phyloP scores from a whole-genome alignment of 2,888 invertebrate species.

The Drosophila seclusa region DNA sequence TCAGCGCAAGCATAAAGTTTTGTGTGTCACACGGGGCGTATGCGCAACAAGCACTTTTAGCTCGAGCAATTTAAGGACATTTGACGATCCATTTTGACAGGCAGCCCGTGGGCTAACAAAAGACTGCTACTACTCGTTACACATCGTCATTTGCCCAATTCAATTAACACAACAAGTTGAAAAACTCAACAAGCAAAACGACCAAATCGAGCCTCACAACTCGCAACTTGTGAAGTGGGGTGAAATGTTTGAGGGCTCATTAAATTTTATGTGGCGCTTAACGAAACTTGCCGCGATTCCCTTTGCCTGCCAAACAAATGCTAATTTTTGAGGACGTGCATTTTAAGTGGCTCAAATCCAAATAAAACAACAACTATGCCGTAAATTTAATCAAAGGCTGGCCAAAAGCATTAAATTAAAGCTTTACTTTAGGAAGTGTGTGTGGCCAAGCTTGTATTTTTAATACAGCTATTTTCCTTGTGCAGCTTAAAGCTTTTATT shows the following conservation, averaged over 20 bases:
- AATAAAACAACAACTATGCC: constrained; percentile 38
- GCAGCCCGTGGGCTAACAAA: constrained; percentile 53
- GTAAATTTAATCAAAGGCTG: constrained; percentile 36
- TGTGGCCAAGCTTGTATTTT: constrained; percentile 33
- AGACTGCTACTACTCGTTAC: constrained; percentile 26
- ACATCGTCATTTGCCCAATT: constrained; percentile 66
- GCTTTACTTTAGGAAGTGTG: background rate
- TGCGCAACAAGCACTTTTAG: constrained; percentile 64
- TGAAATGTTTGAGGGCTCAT: constrained; percentile 67
- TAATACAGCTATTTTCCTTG: constrained; percentile 55
- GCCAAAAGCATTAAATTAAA: constrained; percentile 12
- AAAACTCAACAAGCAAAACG: constrained; percentile 43
- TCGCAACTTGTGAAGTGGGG: background rate
- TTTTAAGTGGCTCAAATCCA: constrained; percentile 52
- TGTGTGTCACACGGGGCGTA: constrained; percentile 71
- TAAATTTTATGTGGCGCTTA: constrained; percentile 67
- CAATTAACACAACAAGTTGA: constrained; percentile 69
- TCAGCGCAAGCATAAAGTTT: constrained; percentile 50
- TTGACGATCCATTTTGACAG: constrained; percentile 38
- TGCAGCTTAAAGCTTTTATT: constrained; percentile 49
- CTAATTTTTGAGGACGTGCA: constrained; percentile 57
- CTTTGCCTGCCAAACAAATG: constrained; percentile 48
- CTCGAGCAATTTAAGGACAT: constrained; percentile 49
- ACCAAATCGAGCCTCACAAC: constrained; percentile 33
- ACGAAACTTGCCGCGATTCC: constrained; percentile 20